A percentile compares a stretch with the other conserved stretches of the same genome.
Evolutionary conservation across 2,113 vertebrate species (phyloP).

Genomic region (Phyllopteryx taeniolatus): DNA sequence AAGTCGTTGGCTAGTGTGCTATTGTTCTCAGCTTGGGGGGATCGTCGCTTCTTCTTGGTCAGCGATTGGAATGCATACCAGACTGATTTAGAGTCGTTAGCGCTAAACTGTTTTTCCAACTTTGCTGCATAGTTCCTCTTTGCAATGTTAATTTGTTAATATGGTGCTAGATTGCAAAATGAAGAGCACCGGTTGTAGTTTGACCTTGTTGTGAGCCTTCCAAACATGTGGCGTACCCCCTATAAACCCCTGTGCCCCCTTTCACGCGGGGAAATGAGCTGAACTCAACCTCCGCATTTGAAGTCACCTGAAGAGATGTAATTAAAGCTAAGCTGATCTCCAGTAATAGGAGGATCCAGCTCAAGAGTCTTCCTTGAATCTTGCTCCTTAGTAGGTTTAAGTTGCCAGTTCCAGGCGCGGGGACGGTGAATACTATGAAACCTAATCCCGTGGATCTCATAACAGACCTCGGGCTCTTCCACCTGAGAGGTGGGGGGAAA

Average conservation of each 20-base stretch:
- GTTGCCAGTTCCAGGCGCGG: slow-evolving; percentile 69
- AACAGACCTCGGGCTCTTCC: slow-evolving; percentile 61
- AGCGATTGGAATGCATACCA: too few relatives aligned
- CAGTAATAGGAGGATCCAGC: slow-evolving; percentile 53
- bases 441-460: slow-evolving; percentile 71
- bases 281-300: slow-evolving; percentile 3
- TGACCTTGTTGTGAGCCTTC: slow-evolving; percentile 58
- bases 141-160: background rate
- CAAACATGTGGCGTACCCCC: slow-evolving; percentile 38
- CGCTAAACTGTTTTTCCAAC: too few relatives aligned
- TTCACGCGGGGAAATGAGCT: background rate
- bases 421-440: slow-evolving; percentile 76
- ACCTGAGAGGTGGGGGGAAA: slow-evolving; percentile 69
- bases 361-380: slow-evolving; percentile 31
- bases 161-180: slow-evolving; percentile 50
- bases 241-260: background rate
- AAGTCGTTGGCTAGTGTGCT: too few relatives aligned
- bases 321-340: slow-evolving; percentile 33
- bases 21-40: too few relatives aligned
- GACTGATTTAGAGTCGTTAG: too few relatives aligned
- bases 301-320: slow-evolving; percentile 42
- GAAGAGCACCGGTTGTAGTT: slow-evolving; percentile 12
- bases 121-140: too few relatives aligned
- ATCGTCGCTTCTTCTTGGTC: too few relatives aligned
- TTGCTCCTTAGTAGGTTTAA: slow-evolving; percentile 54